Evolutionary conservation across 2,797 vertebrate species (phyloP), one percentile per base, ranked within the genome.

Genomic region (Mastacembelus armatus): DNA sequence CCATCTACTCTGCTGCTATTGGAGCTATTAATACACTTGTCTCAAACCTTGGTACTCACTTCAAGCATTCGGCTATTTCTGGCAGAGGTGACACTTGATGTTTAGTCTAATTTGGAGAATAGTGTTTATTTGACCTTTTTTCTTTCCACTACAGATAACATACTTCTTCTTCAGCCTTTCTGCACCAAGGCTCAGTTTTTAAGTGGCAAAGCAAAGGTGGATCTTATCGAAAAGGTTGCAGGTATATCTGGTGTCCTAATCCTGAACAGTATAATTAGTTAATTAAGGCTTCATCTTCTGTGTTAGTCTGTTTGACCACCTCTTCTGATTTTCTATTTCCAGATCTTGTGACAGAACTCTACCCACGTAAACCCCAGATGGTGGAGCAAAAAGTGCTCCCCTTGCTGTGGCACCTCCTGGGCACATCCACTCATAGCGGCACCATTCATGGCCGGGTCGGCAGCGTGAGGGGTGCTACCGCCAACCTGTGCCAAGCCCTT

Each of bases 111-210:
- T 42, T 30, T 32, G 2, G 10, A 50, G 11, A 45, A 35, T n/a
- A 36, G 10, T 55, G 19, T 36, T 11, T 4, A 16, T 70, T n/a
- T 69, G 5, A 71, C 24, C 12, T 57, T 42, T 42, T 61, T 3
- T 72, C 69, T 71, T 54, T 73, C 57, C 36, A 8, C 43, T 36
- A 47, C 72, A 92, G 97, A 99, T 79, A 96, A 93, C 73, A 88
- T 90, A 15, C 89, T 96, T 63, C 96, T 99, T 29, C 95, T 99
- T 42, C 96, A 97, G 86, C 96, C 95, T 0, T 94, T 98, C 88
- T 98, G 96, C 90, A 95, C 94, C 71, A 99, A 98, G 90, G 96
- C 95, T 69, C 96, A 95, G 78, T 97, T 96, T 91, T 90, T 97
- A 86, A 96, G 91, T 19, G 97, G 97, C 49, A 98, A 95, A 92